Base-by-base conservation (phyloP, 1,140 invertebrate species). In the Conus betulinus region DNA sequence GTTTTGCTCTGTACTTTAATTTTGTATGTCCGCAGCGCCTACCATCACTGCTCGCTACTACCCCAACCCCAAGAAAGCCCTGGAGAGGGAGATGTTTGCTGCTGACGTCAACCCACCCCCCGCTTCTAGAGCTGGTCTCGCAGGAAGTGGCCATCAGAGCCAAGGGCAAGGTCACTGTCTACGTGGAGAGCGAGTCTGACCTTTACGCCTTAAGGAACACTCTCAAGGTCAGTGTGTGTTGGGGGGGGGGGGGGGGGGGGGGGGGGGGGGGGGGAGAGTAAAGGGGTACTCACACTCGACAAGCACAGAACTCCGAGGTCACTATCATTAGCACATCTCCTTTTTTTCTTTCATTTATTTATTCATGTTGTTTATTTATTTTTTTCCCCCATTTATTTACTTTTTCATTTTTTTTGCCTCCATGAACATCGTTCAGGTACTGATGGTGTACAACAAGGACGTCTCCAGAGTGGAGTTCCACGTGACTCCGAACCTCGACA, bases 391-490 rank as follows among this genome's bases (percentile, higher is more conserved):
- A 39, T 39, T 39, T 39, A 39, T 39, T 39, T 39, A 39, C 39
- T 3, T 39, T 1, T 39, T 39, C 39, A 39, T 39, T 0, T 39
- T 39, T 39, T 39, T 39, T n/a, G n/a, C 39, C 39, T 3, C 39
- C 39, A 60, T 60, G 57, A 60, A 1, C 15, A 60, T 8, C 57
- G 57, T 60, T 4, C 57, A 60, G 91, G 88, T 92, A 71, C 71
- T 92, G 52, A 90, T 92, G 89, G 88, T 90, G 1, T 90, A 91
- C 85, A 92, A 92, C 84, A 84, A 81, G 53, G 76, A 90, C 76
- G 84, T 92, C 15, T 57, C 85, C 2, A 25, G 79, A 4, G 53
- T 92, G 11, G 55, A 76, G 13, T 90, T 90, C 55, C 79, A 88
- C 27, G 71, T 90, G 11, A 63, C 87, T 1, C 63, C 88, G 4